Percentiles rank a stretch among this genome's conserved stretches.
Conservation (phyloP, 2,888 invertebrate genomes). For the Zhuqinia jingwanae region DNA sequence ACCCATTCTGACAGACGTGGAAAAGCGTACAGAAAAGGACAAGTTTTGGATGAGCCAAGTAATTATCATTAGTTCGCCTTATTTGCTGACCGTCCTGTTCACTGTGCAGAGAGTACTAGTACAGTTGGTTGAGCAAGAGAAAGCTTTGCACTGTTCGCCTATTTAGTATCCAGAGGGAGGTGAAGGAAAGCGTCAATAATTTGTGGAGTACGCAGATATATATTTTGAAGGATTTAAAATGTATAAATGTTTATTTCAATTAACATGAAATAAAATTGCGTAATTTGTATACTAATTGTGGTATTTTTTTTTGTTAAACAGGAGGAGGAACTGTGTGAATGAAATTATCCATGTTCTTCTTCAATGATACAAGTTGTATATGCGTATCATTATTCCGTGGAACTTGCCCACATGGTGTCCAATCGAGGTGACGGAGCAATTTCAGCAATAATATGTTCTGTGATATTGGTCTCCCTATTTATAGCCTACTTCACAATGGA, state of each 20-base stretch:
- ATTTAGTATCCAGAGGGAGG: too few relatives aligned
- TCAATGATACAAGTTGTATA: background rate
- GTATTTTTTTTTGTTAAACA: too few relatives aligned
- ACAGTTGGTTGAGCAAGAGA: background rate
- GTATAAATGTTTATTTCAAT: too few relatives aligned
- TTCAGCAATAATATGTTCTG: constrained; percentile 65
- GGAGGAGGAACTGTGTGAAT: background rate
- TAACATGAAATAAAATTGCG: too few relatives aligned
- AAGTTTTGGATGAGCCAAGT: background rate
- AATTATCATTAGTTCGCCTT: constrained; percentile 17
- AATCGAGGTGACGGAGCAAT: constrained; percentile 56
- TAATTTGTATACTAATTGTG: too few relatives aligned
- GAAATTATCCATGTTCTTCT: background rate
- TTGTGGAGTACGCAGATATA: too few relatives aligned
- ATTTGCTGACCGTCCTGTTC: background rate
- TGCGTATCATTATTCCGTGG: background rate
- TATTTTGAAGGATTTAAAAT: too few relatives aligned
- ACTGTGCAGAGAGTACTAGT: background rate
- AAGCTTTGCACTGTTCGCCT: too few relatives aligned
- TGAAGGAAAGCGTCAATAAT: too few relatives aligned
- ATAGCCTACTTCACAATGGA: constrained; percentile 63
- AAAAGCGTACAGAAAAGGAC: background rate
- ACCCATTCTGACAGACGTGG: constrained; percentile 12
- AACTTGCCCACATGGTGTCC: constrained; percentile 57
- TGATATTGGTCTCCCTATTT: constrained; percentile 61